Evolutionary conservation across 1,140 invertebrate genomes (phyloP).

Genomic region (Drosophila rhopaloa): DNA sequence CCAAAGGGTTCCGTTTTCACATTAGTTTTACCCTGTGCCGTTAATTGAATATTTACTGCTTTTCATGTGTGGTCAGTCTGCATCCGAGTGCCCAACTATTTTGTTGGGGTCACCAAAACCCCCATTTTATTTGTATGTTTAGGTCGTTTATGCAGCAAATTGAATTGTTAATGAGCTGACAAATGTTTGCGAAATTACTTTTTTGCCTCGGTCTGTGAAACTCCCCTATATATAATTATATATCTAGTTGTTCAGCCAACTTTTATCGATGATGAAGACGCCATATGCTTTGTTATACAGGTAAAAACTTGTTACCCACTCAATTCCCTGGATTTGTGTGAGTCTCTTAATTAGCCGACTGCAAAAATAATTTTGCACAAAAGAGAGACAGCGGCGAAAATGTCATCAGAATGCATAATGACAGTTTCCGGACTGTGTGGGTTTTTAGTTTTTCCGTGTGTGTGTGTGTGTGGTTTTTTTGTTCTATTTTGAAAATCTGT

Average conservation of each 20-base stretch:
- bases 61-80: constrained; percentile 54
- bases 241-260: background rate
- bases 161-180: constrained; percentile 81
- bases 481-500: constrained; percentile 48
- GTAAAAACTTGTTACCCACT: background rate
- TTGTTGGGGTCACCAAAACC: background rate
- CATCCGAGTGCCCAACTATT: constrained; percentile 35
- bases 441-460: background rate
- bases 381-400: constrained; percentile 55
- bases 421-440: constrained; percentile 45
- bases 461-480: constrained; percentile 16
- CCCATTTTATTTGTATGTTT: constrained; percentile 60
- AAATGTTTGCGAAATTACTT: constrained; percentile 76
- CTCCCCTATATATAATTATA: background rate
- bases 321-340: constrained; percentile 4
- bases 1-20: constrained; percentile 54
- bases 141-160: constrained; percentile 81
- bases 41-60: constrained; percentile 80
- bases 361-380: constrained; percentile 64
- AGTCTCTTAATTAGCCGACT: constrained; percentile 67
- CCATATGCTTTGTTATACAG: constrained; percentile 1
- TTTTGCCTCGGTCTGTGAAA: constrained; percentile 6
- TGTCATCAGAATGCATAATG: constrained; percentile 80
- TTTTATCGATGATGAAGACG: constrained; percentile 33
- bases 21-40: constrained; percentile 56